A percentile compares a stretch with the other conserved stretches of the same genome.
Evolutionary conservation across 2,888 invertebrate species (phyloP).

Genomic region (Syritta pipiens): DNA sequence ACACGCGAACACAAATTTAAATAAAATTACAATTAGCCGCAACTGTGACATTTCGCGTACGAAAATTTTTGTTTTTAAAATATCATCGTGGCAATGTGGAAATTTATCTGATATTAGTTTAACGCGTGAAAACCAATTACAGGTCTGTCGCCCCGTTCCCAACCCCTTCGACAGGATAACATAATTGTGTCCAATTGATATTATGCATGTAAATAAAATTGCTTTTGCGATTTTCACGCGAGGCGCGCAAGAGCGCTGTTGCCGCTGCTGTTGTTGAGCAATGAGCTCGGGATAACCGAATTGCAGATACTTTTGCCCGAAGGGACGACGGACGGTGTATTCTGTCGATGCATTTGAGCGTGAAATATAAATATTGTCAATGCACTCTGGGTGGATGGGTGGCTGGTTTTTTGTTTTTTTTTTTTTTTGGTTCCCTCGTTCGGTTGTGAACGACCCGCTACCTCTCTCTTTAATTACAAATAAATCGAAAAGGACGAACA

Average conservation of each 20-base stretch:
- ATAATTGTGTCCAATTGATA: conserved; percentile 64
- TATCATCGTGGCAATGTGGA: conserved; percentile 28
- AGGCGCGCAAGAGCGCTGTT: too few relatives aligned
- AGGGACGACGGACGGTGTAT: too few relatives aligned
- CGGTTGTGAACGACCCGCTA: background rate
- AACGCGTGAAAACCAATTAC: conserved; percentile 59
- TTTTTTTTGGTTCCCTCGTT: conserved; percentile 1
- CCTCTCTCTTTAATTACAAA: conserved; percentile 41
- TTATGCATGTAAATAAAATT: conserved; percentile 61
- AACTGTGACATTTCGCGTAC: conserved; percentile 50
- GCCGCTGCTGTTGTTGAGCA: conserved; percentile 22
- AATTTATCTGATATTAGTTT: conserved; percentile 54
- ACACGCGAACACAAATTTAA: conserved; percentile 11
- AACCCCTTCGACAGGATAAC: conserved; percentile 40
- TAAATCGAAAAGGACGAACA: conserved; percentile 2
- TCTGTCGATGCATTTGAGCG: conserved; percentile 23
- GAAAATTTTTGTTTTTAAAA: conserved; percentile 33
- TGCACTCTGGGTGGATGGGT: too few relatives aligned
- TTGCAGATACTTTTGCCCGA: conserved; percentile 28
- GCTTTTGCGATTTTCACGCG: conserved; percentile 60
- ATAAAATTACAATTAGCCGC: conserved; percentile 66
- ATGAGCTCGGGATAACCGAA: conserved; percentile 20
- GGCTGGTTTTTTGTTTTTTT: background rate
- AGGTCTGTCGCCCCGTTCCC: conserved; percentile 29
- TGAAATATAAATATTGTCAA: conserved; percentile 48